Percentiles rank a stretch among this genome's conserved stretches.
phyloP scores from a whole-genome alignment of 2,888 invertebrate genomes.

The Cataglyphis altisquamis region DNA sequence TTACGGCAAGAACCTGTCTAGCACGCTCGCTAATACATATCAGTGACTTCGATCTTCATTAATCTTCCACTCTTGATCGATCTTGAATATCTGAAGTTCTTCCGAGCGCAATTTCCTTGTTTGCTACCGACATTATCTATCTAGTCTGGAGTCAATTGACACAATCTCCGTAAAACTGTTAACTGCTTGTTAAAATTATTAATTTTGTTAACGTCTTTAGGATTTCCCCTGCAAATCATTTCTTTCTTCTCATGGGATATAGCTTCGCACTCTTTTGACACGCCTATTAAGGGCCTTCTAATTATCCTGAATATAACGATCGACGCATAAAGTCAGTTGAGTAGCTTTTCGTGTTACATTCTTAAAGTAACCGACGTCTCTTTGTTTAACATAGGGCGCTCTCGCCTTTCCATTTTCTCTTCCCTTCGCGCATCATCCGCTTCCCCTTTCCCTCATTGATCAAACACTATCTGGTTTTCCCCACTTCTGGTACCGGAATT shows the following conservation, averaged over 20 bases:
- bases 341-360: conserved; percentile 73
- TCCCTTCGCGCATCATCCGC: conserved; percentile 1
- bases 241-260: neutral
- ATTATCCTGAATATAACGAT: neutral
- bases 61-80: conserved; percentile 47
- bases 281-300: neutral
- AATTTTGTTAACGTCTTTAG: neutral
- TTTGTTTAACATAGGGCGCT: conserved; percentile 32
- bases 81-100: conserved; percentile 28
- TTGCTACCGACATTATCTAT: neutral
- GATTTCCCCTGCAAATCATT: neutral
- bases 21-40: conserved; percentile 48
- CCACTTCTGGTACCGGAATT: conserved; percentile 55
- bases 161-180: conserved; percentile 2
- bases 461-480: conserved; percentile 77
- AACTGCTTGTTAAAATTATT: neutral
- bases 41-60: conserved; percentile 56
- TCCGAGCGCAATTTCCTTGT: conserved; percentile 30
- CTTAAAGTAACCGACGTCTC: neutral
- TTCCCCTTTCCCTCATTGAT: conserved; percentile 74
- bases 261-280: neutral
- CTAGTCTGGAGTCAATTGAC: neutral
- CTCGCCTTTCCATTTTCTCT: conserved; percentile 46
- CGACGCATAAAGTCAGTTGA: conserved; percentile 48
- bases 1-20: conserved; percentile 51